Base-by-base conservation (phyloP, 2,888 invertebrate genomes). In the Brenthis daphne region DNA sequence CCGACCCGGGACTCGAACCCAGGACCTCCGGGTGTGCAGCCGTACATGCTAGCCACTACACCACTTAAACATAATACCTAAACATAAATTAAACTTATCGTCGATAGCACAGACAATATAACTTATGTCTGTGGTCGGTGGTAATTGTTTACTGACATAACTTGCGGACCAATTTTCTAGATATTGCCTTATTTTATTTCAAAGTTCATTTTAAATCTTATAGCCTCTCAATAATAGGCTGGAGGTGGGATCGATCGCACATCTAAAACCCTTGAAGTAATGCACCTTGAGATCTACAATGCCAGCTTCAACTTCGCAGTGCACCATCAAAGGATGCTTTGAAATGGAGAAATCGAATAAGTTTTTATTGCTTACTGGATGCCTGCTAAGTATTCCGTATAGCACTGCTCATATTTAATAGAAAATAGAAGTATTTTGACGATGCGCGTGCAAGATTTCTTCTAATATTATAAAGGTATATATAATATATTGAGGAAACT, bases 291-390 rank as follows among this genome's bases (percentile, higher is more conserved):
- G 37, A 48, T 67, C 50, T 16, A 65, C 70, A 72, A 70, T 68
- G 58, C 37, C 37, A 51, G 51, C 58, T 60, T 48, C 37, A 58
- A 53, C 64, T 65, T 63, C 50, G 50, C 37, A 64, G 53, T 56
- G 33, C 24, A 58, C 50, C 68, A 13, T 65, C 65, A 69, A 72
- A 69, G 67, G 69, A 50, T 54, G 60, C 67, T 69, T 67, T 71
- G 55, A 65, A 63, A 20, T 43, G 51, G 33, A 64, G 65, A 71
- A 71, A 71, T 71, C 64, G 57, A 63, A 72, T 65, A 65, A 69
- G 65, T 61, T 55, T 54, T 55, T 64, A 64, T 57, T 58, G 57
- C 58, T 47, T 47, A 51, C 6, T 64, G 29, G 57, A 53, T 58
- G 57, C 58, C 29, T 47, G 43, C 6, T 57, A 29, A 67, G 24